Conservation (phyloP, 2,797 vertebrate species). For the Muscicapa striata region DNA sequence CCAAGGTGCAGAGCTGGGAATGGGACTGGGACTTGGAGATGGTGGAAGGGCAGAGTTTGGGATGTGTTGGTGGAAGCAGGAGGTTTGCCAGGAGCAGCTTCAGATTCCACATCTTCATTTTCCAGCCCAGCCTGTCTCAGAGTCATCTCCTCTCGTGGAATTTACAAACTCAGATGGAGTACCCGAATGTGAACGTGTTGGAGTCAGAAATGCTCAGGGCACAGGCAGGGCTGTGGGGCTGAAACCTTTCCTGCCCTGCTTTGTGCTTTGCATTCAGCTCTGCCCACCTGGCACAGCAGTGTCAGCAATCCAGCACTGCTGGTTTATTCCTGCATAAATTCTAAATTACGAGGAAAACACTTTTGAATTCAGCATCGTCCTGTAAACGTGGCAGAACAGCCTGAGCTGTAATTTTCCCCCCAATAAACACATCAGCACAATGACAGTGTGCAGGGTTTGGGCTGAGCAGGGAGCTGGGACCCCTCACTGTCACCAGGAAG, state of each 20-base stretch:
- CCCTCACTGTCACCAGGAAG: background rate
- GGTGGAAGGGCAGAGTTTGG: background rate
- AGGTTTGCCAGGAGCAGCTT: background rate
- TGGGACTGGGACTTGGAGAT: rapidly evolving
- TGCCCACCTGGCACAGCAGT: background rate
- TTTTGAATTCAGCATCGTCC: background rate
- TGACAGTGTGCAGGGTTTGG: background rate
- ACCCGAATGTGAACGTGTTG: background rate
- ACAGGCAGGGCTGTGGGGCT: background rate
- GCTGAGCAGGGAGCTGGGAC: background rate
- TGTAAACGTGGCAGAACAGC: background rate
- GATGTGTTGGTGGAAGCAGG: background rate
- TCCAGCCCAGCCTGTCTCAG: background rate
- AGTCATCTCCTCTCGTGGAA: background rate
- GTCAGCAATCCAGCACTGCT: background rate
- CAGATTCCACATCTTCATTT: background rate
- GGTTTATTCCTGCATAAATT: background rate
- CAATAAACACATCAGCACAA: background rate
- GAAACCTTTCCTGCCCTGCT: rapidly evolving
- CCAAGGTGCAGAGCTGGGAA: background rate
- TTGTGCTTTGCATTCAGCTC: background rate
- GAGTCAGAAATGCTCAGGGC: background rate
- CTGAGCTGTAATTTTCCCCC: background rate
- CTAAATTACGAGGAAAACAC: background rate
- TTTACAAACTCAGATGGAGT: background rate